phyloP scores from a whole-genome alignment of 2,113 vertebrate genomes.

The Corythoichthys intestinalis region DNA sequence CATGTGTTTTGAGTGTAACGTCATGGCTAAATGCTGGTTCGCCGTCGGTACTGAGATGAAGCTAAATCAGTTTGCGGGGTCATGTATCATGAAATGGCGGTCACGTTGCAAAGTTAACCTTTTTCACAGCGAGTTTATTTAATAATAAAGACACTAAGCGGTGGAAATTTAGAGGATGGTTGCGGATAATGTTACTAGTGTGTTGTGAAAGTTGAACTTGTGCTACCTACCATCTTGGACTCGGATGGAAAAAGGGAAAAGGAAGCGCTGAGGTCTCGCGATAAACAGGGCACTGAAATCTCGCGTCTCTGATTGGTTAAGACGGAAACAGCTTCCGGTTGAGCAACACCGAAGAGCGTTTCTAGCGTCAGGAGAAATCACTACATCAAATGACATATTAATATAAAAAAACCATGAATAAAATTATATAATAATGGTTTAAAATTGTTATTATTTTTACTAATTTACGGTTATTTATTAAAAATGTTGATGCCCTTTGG shows the following conservation, averaged over 20 bases:
- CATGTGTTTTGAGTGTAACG: neutral
- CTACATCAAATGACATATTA: neutral
- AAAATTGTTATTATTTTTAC: too few species aligned
- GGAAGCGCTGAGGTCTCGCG: constrained; percentile 70
- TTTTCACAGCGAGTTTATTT: neutral
- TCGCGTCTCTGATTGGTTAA: constrained; percentile 38
- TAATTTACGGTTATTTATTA: too few species aligned
- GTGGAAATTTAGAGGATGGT: constrained; percentile 54
- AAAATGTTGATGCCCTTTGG: too few species aligned
- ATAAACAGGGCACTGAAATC: constrained; percentile 58
- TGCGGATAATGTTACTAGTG: constrained; percentile 48
- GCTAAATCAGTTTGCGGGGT: constrained; percentile 4
- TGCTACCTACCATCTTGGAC: constrained; percentile 77
- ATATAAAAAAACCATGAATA: neutral
- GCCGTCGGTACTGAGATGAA: constrained; percentile 4
- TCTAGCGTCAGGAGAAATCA: constrained; percentile 17
- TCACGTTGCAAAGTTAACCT: fast-evolving
- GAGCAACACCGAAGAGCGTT: constrained; percentile 7
- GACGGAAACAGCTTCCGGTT: constrained; percentile 19
- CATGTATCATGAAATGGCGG: constrained; percentile 24
- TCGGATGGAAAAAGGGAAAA: constrained; percentile 75
- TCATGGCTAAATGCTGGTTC: neutral
- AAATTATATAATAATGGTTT: too few species aligned
- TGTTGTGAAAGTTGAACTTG: constrained; percentile 12
- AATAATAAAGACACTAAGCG: fast-evolving